These are phyloP conservation scores for Sminthopsis crassicaudata DNA, from an alignment of 2,113 vertebrate genomes.

Conservation along the genomic window DNA sequence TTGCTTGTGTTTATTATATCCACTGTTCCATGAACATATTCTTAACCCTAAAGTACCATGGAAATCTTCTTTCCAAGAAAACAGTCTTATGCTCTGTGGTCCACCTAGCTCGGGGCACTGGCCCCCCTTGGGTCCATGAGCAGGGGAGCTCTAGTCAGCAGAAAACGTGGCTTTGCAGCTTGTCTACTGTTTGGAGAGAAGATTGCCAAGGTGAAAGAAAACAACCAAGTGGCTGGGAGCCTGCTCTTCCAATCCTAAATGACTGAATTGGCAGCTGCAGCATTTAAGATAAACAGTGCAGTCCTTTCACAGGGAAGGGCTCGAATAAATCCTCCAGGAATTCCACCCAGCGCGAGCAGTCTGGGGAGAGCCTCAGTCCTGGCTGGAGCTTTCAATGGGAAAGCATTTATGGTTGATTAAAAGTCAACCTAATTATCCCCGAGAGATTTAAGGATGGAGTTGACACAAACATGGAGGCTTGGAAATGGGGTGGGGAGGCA, in stretches of 20 bases:
- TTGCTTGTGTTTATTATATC: fast-evolving
- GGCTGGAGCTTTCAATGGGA: not conserved
- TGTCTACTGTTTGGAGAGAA: not conserved
- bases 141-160: not conserved
- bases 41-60: not conserved
- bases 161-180: not conserved
- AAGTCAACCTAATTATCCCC: not conserved
- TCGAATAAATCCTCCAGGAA: constrained; percentile 32
- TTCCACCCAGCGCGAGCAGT: not conserved
- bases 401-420: not conserved
- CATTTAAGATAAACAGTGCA: constrained; percentile 43
- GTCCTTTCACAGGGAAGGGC: constrained; percentile 35
- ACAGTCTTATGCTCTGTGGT: not conserved
- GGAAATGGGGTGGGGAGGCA: not conserved
- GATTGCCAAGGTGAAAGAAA: not conserved
- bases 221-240: not conserved
- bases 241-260: constrained; percentile 34
- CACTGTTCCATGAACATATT: not conserved
- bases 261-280: not conserved
- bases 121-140: not conserved
- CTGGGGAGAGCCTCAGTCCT: not conserved
- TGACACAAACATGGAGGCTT: fast-evolving
- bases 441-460: not conserved
- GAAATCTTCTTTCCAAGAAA: not conserved
- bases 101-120: not conserved